phyloP scores from a whole-genome alignment of 2,113 vertebrate species.

The Calyptomena viridis region DNA sequence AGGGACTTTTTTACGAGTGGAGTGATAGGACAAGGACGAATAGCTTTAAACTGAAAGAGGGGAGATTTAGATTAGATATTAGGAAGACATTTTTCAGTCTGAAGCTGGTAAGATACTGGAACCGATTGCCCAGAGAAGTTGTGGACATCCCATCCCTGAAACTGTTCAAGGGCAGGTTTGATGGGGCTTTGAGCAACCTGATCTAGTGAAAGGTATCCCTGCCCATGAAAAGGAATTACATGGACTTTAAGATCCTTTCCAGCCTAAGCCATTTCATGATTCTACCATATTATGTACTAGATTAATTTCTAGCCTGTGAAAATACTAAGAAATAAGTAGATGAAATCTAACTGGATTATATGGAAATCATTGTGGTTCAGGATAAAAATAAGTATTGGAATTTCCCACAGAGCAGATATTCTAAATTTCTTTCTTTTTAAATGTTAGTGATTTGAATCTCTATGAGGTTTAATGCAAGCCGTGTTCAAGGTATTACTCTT shows the following conservation, averaged over 20 bases:
- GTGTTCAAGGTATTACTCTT: not conserved
- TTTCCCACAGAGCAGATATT: not conserved
- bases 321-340: not conserved
- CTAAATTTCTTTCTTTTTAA: not conserved
- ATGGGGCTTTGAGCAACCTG: not conserved
- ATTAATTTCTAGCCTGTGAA: not conserved
- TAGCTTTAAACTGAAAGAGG: not conserved
- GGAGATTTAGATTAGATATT: not conserved
- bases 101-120: not conserved
- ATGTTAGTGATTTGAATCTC: not conserved
- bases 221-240: not conserved
- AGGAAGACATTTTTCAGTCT: not conserved
- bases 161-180: not conserved
- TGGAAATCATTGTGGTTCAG: not conserved
- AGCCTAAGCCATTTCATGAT: not conserved
- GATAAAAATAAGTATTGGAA: not conserved
- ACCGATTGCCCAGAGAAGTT: not conserved
- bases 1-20: not conserved
- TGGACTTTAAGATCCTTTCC: not conserved
- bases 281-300: not conserved
- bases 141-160: not conserved
- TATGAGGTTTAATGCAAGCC: not conserved
- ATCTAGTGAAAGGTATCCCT: not conserved
- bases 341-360: not conserved
- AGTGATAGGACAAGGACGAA: not conserved